phyloP scores from a whole-genome alignment of 1,140 invertebrate species.

The Caenorhabditis briggsae region DNA sequence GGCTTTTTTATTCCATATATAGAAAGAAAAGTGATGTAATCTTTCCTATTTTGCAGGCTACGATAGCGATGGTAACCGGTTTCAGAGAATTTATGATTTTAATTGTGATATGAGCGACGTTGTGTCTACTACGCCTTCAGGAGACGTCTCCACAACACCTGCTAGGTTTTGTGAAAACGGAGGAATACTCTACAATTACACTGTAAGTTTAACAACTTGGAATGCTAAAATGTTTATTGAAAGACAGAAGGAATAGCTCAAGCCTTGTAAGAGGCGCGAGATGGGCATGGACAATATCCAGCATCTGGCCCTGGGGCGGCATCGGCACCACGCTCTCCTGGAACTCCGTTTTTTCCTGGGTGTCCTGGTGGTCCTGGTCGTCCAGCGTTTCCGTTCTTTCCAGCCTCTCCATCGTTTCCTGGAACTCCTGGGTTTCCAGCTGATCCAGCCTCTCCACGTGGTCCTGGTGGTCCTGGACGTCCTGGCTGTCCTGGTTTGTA shows the following conservation, averaged over 20 bases:
- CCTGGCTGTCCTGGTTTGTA: constrained; percentile 58
- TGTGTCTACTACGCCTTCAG: constrained; percentile 35
- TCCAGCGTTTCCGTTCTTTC: constrained; percentile 59
- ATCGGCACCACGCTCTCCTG: constrained; percentile 43
- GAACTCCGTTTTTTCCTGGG: constrained; percentile 59
- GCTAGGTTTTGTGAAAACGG: constrained; percentile 61
- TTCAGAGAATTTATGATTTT: constrained; percentile 63
- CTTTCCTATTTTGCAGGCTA: background rate
- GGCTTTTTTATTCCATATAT: background rate
- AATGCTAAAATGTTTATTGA: constrained; percentile 39
- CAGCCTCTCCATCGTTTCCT: constrained; percentile 62
- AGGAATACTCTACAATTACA: constrained; percentile 56
- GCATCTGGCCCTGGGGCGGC: constrained; percentile 44
- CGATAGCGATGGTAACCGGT: constrained; percentile 60
- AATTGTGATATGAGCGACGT: constrained; percentile 36
- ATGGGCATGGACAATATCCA: constrained; percentile 44
- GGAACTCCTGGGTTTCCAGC: constrained; percentile 62
- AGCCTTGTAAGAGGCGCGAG: constrained; percentile 29
- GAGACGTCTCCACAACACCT: constrained; percentile 14
- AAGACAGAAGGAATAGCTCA: background rate
- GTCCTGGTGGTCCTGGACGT: constrained; percentile 51
- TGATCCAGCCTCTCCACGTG: constrained; percentile 56
- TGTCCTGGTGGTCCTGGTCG: constrained; percentile 56
- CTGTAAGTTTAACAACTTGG: background rate
- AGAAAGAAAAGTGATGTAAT: background rate